These are phyloP conservation scores for Hiodon tergisus DNA, from an alignment of 2,113 vertebrate species.

Conservation along the genomic window DNA sequence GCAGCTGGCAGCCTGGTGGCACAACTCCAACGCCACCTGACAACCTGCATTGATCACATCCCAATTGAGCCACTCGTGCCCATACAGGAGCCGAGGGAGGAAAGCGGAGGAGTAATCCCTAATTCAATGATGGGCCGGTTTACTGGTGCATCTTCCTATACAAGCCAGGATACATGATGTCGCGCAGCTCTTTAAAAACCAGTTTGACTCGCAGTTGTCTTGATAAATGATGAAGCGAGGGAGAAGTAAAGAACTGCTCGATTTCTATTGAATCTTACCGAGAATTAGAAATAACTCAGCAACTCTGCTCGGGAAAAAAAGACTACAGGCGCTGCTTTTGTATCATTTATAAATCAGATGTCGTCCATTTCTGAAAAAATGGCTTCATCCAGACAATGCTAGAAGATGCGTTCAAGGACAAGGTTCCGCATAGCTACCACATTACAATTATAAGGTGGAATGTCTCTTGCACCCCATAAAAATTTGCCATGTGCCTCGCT, in stretches of 20 bases:
- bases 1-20: constrained; percentile 69
- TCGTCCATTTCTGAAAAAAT: not conserved
- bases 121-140: not conserved
- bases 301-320: too few species aligned
- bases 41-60: constrained; percentile 76
- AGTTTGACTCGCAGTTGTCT: too few species aligned
- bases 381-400: not conserved
- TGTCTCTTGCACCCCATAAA: constrained; percentile 49
- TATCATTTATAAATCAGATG: too few species aligned
- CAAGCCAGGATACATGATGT: too few species aligned
- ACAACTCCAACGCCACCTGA: constrained; percentile 66
- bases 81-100: constrained; percentile 29
- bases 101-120: not conserved
- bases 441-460: constrained; percentile 53
- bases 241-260: too few species aligned
- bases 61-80: constrained; percentile 69
- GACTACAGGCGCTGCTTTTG: too few species aligned
- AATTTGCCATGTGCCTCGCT: constrained; percentile 44
- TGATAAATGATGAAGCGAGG: too few species aligned
- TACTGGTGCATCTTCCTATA: too few species aligned
- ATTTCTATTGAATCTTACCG: too few species aligned
- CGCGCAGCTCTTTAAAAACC: too few species aligned
- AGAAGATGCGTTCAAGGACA: constrained; percentile 23
- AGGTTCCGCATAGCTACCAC: constrained; percentile 22
- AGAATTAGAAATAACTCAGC: too few species aligned